Evolutionary conservation across 2,888 invertebrate species (phyloP).

Genomic region (Endomychus coccineus): DNA sequence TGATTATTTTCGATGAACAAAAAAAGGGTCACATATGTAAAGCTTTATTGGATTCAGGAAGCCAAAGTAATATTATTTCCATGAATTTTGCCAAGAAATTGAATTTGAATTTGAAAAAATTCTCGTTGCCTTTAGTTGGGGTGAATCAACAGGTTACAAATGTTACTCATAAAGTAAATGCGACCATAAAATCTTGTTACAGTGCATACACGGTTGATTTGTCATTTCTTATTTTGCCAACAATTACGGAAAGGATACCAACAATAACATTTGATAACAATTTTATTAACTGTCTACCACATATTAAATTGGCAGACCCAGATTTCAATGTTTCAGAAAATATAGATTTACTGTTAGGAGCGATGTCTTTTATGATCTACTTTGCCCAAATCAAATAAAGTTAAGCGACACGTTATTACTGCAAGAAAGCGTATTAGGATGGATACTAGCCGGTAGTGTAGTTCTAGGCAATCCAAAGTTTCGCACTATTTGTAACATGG

Average conservation of each 20-base stretch:
- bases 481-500: neutral
- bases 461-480: neutral
- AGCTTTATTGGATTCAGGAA: slow-evolving; percentile 10
- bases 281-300: slow-evolving; percentile 1
- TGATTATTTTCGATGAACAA: slow-evolving; percentile 2
- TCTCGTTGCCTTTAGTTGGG: slow-evolving; percentile 4
- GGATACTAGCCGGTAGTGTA: slow-evolving; percentile 3
- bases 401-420: neutral
- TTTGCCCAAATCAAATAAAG: slow-evolving; percentile 1
- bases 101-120: neutral
- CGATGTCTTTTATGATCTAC: slow-evolving; percentile 5
- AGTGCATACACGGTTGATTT: slow-evolving; percentile 8
- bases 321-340: slow-evolving; percentile 2
- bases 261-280: slow-evolving; percentile 4
- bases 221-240: slow-evolving; percentile 8
- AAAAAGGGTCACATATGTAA: neutral
- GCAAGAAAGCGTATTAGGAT: slow-evolving; percentile 4
- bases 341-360: slow-evolving; percentile 9
- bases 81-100: slow-evolving; percentile 4
- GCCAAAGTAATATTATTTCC: slow-evolving; percentile 12
- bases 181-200: slow-evolving; percentile 4
- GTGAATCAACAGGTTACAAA: neutral
- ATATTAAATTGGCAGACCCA: slow-evolving; percentile 9
- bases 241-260: slow-evolving; percentile 1
- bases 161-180: neutral